These are phyloP conservation scores for Axinella damicornis DNA, from an alignment of 37 sponge, comb jelly and placozoan species.

Conservation along the genomic window DNA sequence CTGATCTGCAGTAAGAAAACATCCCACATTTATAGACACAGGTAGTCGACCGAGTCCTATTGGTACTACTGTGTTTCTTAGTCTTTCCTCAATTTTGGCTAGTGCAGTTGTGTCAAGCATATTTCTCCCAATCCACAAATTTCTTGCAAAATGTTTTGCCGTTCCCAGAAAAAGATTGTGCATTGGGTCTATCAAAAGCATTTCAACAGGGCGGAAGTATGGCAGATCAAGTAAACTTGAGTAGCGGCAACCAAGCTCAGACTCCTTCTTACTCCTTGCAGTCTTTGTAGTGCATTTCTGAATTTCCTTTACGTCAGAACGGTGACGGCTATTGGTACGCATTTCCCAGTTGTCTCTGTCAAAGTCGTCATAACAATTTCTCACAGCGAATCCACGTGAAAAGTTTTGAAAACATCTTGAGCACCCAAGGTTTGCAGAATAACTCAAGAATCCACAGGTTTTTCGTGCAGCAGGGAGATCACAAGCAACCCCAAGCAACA, in stretches of 20 bases:
- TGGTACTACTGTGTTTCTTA: not conserved
- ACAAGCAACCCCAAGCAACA: constrained; percentile 32
- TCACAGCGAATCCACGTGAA: not conserved
- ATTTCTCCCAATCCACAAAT: not conserved
- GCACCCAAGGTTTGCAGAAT: constrained; percentile 26
- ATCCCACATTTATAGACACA: too few relatives aligned
- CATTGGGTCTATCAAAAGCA: constrained; percentile 49
- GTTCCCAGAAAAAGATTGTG: constrained; percentile 41
- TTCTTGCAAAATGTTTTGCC: constrained; percentile 12
- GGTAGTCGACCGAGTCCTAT: not conserved
- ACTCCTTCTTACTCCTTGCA: not conserved
- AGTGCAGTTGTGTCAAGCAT: constrained; percentile 5
- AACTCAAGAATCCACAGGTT: constrained; percentile 45
- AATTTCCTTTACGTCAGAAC: not conserved
- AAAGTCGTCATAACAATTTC: constrained; percentile 37
- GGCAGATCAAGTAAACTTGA: constrained; percentile 30
- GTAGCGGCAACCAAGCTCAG: constrained; percentile 13
- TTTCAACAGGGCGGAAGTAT: constrained; percentile 19
- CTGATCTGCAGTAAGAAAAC: constrained; percentile 63
- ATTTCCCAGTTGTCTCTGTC: constrained; percentile 29
- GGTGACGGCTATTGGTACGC: not conserved
- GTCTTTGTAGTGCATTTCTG: not conserved
- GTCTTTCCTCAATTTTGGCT: not conserved
- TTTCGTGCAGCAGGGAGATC: constrained; percentile 55
- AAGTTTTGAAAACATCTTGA: constrained; percentile 32